Base-by-base conservation (phyloP, 2,113 vertebrate species). In the Calyptomena viridis region DNA sequence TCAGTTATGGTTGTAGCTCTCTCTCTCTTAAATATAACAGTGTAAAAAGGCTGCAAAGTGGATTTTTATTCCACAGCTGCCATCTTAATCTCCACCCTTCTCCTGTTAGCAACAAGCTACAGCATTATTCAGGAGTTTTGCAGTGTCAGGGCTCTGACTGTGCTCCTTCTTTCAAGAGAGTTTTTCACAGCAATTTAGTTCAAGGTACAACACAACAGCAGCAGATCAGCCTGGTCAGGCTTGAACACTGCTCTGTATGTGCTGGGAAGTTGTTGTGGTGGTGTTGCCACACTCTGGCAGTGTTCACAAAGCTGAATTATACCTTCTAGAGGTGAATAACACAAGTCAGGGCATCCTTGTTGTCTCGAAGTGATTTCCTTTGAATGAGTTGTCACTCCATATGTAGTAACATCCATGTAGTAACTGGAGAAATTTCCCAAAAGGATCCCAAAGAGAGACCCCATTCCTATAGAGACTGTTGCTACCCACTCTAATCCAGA, bases 31-130 rank as follows among this genome's bases (percentile, higher is more conserved):
- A 75, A 72, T 63, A 75, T 23, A 24, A 78, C 71, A 68, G 52
- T n/a, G 44, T 47, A 39, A 71, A 91, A 96, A 92, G 49, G 49
- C 73, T 93, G 83, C 66, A 78, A 90, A 89, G 60, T 63, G 40
- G 89, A 68, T 82, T 92, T 91, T 91, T 84, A 42, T 86, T 42
- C 80, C 22, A 39, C 13, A 60, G 68, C 27, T 92, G 47, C 85
- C 63, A 60, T 78, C 73, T 89, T 90, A 67, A 75, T 84, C 76
- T 89, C 56, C 31, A 47, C 74, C 73, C 81, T 68, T n/a, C 56
- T 77, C 30, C 46, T 47, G 35, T 81, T 75, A 84, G 63, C 62
- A 90, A 33, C 71, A n/a, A 88, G 63, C 67, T 92, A 71, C 64
- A 18, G 23, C n/a, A 9, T 69, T 86, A 58, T 77, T 81, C 72